Evolutionary conservation across 37 sponge, comb jelly and placozoan species (phyloP).

Genomic region (Diacarnus erythraeanus): DNA sequence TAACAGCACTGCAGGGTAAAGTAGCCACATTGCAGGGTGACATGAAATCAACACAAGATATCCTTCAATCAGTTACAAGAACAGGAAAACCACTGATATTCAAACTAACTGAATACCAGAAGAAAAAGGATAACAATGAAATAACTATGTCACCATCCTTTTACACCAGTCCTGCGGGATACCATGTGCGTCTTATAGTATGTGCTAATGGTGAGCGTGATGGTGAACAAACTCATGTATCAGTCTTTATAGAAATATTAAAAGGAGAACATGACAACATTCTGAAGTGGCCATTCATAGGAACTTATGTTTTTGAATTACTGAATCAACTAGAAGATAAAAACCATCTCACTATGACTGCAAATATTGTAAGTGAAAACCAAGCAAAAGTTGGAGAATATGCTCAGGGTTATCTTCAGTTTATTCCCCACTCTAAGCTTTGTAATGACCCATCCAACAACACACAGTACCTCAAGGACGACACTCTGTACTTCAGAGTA

Average conservation of each 20-base stretch:
- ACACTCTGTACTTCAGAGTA: background rate
- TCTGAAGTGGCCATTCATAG: constrained; percentile 1
- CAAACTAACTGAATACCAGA: background rate
- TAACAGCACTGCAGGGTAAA: too few species aligned
- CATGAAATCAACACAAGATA: too few species aligned
- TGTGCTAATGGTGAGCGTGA: constrained; percentile 9
- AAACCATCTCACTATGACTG: background rate
- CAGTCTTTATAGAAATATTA: constrained; percentile 9
- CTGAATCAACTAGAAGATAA: background rate
- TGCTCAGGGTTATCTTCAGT: background rate
- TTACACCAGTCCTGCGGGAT: constrained; percentile 24
- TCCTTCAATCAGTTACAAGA: background rate
- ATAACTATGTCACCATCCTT: constrained; percentile 8
- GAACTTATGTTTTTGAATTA: background rate
- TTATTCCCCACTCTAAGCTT: background rate
- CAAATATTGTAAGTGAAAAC: too few species aligned
- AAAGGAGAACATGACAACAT: constrained; percentile 26
- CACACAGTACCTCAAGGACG: background rate
- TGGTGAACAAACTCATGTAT: constrained; percentile 42
- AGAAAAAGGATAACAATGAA: background rate
- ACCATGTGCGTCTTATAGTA: constrained; percentile 39
- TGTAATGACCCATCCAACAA: background rate
- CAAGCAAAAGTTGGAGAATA: too few species aligned
- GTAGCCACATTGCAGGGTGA: too few species aligned
- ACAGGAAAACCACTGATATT: background rate